Evolutionary conservation across 2,888 invertebrate species (phyloP), one percentile per base, ranked within the genome.

Genomic region (Spatulosminthurus flaviceps): DNA sequence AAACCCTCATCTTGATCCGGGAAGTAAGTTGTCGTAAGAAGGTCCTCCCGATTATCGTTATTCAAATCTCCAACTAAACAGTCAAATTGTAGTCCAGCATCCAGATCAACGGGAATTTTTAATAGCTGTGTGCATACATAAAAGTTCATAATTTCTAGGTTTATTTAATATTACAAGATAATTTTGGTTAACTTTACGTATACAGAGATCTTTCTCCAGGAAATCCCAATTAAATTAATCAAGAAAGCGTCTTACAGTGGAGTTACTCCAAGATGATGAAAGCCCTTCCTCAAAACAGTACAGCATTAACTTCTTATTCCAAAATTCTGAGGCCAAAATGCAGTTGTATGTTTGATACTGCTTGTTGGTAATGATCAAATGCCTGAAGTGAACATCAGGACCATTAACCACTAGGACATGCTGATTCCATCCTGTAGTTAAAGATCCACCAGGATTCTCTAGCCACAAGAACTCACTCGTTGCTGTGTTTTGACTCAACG

Each of bases 41-140:
- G 81, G 29, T 86, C 86, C 24, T 82, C 21, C 22, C 70, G 78
- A 2, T 86, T 86, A 72, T 86, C 86, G 9, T 80, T 72, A 82
- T 86, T 86, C 67, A 86, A 83, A 74, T 86, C 86, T 66, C 82
- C 83, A 51, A 84, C 80, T 21, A 86, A 81, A 7, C 86, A 83
- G 73, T 86, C 86, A 78, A 86, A 86, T 1, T 83, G 81, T 81
- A 86, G 86, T 0, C 86, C 86, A 21, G 84, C 81, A 5, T 81
- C 79, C 1, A 80, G 78, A 64, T 86, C 86, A 64, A 86, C 82
- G 19, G 84, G 80, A 9, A 85, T 78, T 19, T 79, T 81, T 26
- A 74, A 43, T 51, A 85, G 79, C 82, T n/a, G n/a, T n/a, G n/a
- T n/a, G n/a, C n/a, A n/a, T n/a, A n/a, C n/a, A n/a, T n/a, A n/a